These are phyloP conservation scores for Macrosoma leucophasiata DNA, from an alignment of 2,888 invertebrate species.

Conservation along the genomic window DNA sequence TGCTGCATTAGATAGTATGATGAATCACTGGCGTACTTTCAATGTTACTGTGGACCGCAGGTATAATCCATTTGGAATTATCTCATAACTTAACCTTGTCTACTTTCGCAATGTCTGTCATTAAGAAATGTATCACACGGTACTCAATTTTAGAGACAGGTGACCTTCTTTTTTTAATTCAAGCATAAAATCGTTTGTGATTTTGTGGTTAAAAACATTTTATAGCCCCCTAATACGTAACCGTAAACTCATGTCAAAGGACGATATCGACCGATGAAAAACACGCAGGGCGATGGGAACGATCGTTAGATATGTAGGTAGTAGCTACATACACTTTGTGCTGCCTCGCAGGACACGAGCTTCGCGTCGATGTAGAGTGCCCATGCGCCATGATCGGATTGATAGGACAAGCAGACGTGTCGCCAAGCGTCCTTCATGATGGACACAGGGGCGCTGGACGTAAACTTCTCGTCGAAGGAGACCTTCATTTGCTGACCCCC, in stretches of 20 bases:
- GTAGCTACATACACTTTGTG: constrained; percentile 49
- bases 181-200: constrained; percentile 31
- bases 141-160: too few species aligned
- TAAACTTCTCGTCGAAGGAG: constrained; percentile 62
- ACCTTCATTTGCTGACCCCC: constrained; percentile 72
- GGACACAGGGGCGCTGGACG: constrained; percentile 63
- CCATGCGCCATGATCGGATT: constrained; percentile 77
- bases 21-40: too few species aligned
- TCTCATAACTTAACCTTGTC: constrained; percentile 25
- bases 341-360: constrained; percentile 53
- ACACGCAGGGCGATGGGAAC: not conserved
- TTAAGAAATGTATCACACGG: constrained; percentile 40
- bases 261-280: too few species aligned
- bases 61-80: too few species aligned
- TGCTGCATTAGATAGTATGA: too few species aligned
- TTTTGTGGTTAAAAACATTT: constrained; percentile 13
- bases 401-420: constrained; percentile 81
- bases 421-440: constrained; percentile 73
- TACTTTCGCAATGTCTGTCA: constrained; percentile 43
- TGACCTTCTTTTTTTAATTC: constrained; percentile 33
- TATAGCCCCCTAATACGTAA: too few species aligned
- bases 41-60: too few species aligned
- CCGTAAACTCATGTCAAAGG: too few species aligned
- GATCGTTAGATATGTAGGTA: not conserved
- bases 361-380: constrained; percentile 77